These are phyloP conservation scores for Hydropotes inermis DNA, from an alignment of 2,113 vertebrate species.

Conservation along the genomic window DNA sequence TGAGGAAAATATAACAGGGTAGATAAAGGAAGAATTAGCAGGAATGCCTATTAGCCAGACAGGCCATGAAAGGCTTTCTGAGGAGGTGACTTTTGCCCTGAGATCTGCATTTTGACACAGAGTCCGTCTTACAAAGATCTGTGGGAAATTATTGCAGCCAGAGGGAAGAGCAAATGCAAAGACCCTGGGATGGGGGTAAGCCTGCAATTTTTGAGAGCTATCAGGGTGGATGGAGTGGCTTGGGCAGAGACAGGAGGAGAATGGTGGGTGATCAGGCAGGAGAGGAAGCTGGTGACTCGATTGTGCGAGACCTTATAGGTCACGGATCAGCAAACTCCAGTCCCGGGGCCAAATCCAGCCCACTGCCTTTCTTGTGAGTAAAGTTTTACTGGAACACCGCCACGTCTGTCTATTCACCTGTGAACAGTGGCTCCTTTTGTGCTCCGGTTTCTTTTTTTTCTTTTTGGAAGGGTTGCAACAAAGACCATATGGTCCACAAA, in stretches of 20 bases:
- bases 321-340: not conserved
- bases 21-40: not conserved
- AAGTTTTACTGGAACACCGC: not conserved
- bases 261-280: rapidly evolving
- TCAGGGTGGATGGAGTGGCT: not conserved
- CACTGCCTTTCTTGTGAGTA: not conserved
- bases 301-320: rapidly evolving
- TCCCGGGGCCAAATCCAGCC: rapidly evolving
- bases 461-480: not conserved
- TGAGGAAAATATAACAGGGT: not conserved
- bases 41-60: not conserved
- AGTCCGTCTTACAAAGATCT: not conserved
- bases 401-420: not conserved
- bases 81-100: not conserved
- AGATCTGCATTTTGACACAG: not conserved
- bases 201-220: not conserved
- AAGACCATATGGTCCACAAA: not conserved
- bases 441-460: not conserved
- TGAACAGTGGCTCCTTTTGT: not conserved
- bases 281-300: rapidly evolving
- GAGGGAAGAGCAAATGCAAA: not conserved
- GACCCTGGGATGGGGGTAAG: not conserved
- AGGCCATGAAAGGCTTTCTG: not conserved
- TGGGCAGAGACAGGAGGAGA: not conserved
- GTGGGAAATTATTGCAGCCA: not conserved